Conservation (phyloP, 2,113 vertebrate species). For the Phaetusa simplex region DNA sequence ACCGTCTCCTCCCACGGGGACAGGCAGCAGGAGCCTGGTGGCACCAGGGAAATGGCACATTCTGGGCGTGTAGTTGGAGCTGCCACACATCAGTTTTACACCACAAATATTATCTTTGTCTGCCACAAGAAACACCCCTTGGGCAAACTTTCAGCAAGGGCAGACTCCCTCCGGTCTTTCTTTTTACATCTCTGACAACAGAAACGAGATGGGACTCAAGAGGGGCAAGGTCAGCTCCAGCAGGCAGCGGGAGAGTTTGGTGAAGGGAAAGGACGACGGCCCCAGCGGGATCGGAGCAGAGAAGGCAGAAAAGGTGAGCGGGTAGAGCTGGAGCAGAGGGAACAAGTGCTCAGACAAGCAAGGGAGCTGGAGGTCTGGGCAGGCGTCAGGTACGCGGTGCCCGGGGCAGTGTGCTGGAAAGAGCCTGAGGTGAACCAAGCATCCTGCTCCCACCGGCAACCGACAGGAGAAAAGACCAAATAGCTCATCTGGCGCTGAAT, state of each 20-base stretch:
- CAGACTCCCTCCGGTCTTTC: neutral
- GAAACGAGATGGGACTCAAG: neutral
- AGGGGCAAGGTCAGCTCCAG: neutral
- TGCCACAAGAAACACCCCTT: neutral
- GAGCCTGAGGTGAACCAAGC: neutral
- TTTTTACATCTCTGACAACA: neutral
- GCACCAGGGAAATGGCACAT: neutral
- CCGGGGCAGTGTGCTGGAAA: neutral
- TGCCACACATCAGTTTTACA: neutral
- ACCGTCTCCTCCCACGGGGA: too few relatives aligned
- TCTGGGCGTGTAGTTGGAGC: neutral
- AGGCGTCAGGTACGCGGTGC: too few relatives aligned
- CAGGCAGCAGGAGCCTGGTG: neutral
- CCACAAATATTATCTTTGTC: neutral
- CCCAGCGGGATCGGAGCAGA: neutral
- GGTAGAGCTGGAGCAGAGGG: neutral
- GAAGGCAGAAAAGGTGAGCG: neutral
- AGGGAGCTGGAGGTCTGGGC: neutral
- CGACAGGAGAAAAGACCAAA: neutral
- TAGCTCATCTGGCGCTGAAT: neutral
- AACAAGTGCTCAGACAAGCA: neutral
- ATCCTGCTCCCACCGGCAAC: neutral
- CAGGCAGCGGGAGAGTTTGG: rapidly evolving
- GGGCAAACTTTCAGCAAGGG: neutral
- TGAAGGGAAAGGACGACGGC: neutral